These are phyloP conservation scores for Ptychodera flava DNA, from an alignment of 35 echinoderm and acorn worm genomes.

Conservation along the genomic window DNA sequence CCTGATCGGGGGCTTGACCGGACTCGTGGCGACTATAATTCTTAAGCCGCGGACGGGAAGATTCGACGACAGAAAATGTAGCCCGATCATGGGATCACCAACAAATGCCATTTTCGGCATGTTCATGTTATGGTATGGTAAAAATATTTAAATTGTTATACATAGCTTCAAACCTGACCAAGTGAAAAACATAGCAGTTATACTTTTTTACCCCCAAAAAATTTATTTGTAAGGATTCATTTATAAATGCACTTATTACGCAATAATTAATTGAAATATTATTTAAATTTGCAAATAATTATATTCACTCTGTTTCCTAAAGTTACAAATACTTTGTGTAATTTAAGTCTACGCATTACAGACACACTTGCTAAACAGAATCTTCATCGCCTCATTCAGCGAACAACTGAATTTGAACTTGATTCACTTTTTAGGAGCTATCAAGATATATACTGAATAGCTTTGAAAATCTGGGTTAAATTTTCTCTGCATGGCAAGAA, in stretches of 20 bases:
- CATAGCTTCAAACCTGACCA: background rate
- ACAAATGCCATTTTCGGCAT: constrained; percentile 35
- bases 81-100: constrained; percentile 33
- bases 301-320: background rate
- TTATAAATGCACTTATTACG: background rate
- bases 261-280: background rate
- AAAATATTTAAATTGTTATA: no score
- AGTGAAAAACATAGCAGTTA: background rate
- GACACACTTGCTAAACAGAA: no score
- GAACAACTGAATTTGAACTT: no score
- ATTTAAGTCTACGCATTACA: no score
- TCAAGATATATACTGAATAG: no score
- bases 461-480: no score
- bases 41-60: constrained; percentile 32
- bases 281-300: background rate
- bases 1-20: constrained; percentile 51
- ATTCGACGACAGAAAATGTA: constrained; percentile 19
- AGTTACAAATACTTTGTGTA: no score
- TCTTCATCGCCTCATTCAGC: no score
- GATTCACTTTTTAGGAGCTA: no score
- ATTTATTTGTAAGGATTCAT: background rate
- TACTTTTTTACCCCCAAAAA: background rate
- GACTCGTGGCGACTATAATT: constrained; percentile 45
- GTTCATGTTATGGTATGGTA: constrained; percentile 38
- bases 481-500: no score